Evolutionary conservation across 2,888 invertebrate genomes (phyloP), one percentile per base, ranked within the genome.

Genomic region (Heliconius ethilla): DNA sequence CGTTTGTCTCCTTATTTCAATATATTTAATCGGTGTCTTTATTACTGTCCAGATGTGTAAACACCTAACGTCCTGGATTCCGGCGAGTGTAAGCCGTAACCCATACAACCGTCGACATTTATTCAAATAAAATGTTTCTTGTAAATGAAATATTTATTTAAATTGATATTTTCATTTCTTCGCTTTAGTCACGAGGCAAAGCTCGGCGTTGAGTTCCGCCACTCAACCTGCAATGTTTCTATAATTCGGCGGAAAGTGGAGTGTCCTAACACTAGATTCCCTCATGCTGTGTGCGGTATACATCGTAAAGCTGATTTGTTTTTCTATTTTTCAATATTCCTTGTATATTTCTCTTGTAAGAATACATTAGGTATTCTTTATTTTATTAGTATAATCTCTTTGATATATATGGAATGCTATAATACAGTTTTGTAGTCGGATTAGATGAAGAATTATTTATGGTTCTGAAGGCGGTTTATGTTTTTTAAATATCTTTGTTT

Each of bases 41-140:
- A 91, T 87, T 88, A 85, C 84, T 86, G 84, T 86, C 87, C 91
- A 92, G 90, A 92, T 91, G 90, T 91, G 89, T 89, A 91, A 92
- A 91, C 91, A 91, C 75, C 82, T 81, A 82, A 83, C 77, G 80
- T 77, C 73, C 83, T 83, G 86, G 75, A 88, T 87, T 89, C 86
- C 86, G 84, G 81, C 81, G 70, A 82, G 79, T 77, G 79, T 82
- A 72, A 79, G 81, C 80, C 79, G 83, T 85, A 85, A 84, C 85
- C 85, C 85, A 85, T 78, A 83, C 82, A 83, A 78, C 76, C 83
- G 83, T 82, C 82, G 83, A 85, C 84, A 84, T 85, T 79, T 82
- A 79, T 83, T 82, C 75, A 77, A 79, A 83, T 84, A 82, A 84
- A 86, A 84, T 83, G 82, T 79, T 75, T 81, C 81, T 76, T 79